Base-by-base conservation (phyloP, 2,888 invertebrate genomes). In the Lasioglossum pauxillum region DNA sequence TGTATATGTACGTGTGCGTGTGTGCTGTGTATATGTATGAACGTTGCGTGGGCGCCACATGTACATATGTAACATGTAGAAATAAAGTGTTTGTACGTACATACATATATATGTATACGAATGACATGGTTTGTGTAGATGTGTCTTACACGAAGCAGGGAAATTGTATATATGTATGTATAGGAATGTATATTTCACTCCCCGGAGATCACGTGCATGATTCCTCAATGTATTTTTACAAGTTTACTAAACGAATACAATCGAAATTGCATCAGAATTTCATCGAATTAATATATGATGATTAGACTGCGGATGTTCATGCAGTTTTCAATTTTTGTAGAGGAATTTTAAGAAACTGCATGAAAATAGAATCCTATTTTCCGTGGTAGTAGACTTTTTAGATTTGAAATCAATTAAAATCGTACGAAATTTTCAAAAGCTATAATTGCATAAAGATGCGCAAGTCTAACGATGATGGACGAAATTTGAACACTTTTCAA, bases 191-290 rank as follows among this genome's bases (percentile, higher is more conserved):
- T 57, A 41, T 64, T 49, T 74, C 80, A 57, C 76, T 77, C 80
- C 75, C 79, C 79, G 82, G 75, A 86, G 83, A 78, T 76, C 71
- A 5, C 81, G 86, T 80, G 86, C 86, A 60, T 77, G 49, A 74
- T 72, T 64, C 57, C 60, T 46, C 27, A n/a, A 27, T n/a, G 23
- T 44, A 44, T 44, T 76, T 49, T 27, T 5, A 60, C 14, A 57
- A 78, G 44, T 31, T 71, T 27, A 31, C 64, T 27, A 23, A 23
- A 67, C 74, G 27, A 73, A n/a, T 35, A 72, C 5, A 44, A 78
- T 71, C 38, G 53, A 49, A 31, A 23, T 12, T 27, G 27, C 27
- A 41, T 41, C 16, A 60, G n/a, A 76, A 83, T 35, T 49, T 75
- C n/a, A 46, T 60, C 23, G 3, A 27, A 78, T 35, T 72, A 53